Evolutionary conservation across 2,113 vertebrate genomes (phyloP).

Genomic region (Coregonus clupeaformis): DNA sequence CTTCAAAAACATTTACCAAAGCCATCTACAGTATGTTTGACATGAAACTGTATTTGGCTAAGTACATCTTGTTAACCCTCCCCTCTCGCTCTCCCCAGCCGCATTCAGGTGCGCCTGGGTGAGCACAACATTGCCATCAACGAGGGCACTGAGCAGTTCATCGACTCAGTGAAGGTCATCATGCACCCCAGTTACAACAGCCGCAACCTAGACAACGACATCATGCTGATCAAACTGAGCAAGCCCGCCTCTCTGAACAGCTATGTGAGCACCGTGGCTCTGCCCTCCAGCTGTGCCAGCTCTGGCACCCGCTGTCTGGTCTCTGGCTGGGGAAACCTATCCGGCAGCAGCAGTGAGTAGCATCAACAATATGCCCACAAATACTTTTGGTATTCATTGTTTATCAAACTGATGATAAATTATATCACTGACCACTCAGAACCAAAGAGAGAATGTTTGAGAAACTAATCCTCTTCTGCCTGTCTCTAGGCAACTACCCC

Average conservation of each 20-base stretch:
- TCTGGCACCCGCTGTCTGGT: background rate
- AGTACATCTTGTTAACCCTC: background rate
- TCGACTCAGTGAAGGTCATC: background rate
- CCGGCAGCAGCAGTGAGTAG: slow-evolving; percentile 70
- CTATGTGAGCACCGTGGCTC: background rate
- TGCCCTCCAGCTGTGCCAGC: slow-evolving; percentile 6
- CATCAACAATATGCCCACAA: background rate
- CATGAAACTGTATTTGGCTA: too few relatives aligned
- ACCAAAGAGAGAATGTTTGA: slow-evolving; percentile 40
- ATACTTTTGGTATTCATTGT: background rate
- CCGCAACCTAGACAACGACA: slow-evolving; percentile 3
- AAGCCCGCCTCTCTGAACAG: background rate
- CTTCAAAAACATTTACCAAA: too few relatives aligned
- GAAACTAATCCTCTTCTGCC: slow-evolving; percentile 70
- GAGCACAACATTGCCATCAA: background rate
- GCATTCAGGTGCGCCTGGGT: slow-evolving; percentile 1
- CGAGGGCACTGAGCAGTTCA: slow-evolving; percentile 1
- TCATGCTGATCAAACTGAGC: slow-evolving; percentile 16
- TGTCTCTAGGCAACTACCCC: slow-evolving; percentile 4
- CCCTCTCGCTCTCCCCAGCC: background rate
- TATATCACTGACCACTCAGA: slow-evolving; percentile 61
- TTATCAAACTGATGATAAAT: slow-evolving; percentile 69
- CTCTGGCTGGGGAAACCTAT: slow-evolving; percentile 37
- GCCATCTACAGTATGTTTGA: background rate
- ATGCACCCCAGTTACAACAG: background rate